phyloP scores from a whole-genome alignment of 2,888 invertebrate species.

The Pycnomerus fuliginosus region DNA sequence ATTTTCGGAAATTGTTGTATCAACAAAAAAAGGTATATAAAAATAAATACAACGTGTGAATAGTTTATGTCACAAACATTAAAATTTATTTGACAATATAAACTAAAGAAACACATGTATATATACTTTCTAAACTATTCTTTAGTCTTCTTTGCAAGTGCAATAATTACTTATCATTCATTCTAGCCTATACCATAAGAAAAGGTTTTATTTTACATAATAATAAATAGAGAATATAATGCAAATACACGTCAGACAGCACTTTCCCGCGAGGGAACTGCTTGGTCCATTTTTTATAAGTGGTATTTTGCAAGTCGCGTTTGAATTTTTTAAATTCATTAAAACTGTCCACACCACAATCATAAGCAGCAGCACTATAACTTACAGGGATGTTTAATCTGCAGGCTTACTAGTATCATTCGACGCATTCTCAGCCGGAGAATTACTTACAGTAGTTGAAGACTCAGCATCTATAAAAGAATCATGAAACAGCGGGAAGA shows the following conservation, averaged over 20 bases:
- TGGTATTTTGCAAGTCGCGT: not conserved
- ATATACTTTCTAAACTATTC: constrained; percentile 42
- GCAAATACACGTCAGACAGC: constrained; percentile 32
- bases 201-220: constrained; percentile 31
- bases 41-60: constrained; percentile 23
- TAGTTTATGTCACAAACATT: constrained; percentile 25
- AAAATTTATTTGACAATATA: constrained; percentile 20
- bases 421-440: constrained; percentile 36
- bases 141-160: constrained; percentile 40
- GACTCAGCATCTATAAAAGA: constrained; percentile 40
- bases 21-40: constrained; percentile 24
- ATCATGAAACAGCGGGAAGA: not conserved
- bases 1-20: constrained; percentile 25
- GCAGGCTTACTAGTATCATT: constrained; percentile 11
- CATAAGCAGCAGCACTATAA: constrained; percentile 11
- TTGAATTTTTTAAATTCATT: constrained; percentile 2
- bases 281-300: constrained; percentile 30
- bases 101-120: constrained; percentile 38
- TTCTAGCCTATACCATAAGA: constrained; percentile 27
- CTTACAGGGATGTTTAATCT: constrained; percentile 31
- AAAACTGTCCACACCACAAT: constrained; percentile 20
- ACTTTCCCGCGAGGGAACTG: constrained; percentile 24
- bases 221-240: constrained; percentile 20
- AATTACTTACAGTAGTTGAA: constrained; percentile 30
- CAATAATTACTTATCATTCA: constrained; percentile 2